phyloP scores from a whole-genome alignment of 2,888 invertebrate species.

The Eurytoma californica region DNA sequence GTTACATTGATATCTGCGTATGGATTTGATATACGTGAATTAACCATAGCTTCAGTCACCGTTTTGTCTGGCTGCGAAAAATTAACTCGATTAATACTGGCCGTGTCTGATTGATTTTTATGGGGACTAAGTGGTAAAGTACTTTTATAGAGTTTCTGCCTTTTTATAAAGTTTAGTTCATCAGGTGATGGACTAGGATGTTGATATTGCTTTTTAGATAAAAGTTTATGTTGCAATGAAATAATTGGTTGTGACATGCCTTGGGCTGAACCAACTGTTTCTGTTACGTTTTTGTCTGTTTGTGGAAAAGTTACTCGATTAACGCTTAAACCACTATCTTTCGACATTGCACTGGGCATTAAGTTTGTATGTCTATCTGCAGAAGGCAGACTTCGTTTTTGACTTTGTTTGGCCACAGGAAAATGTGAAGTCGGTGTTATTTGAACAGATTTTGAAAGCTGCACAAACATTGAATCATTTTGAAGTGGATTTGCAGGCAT shows the following conservation, averaged over 20 bases:
- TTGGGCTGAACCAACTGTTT: background rate
- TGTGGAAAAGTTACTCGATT: background rate
- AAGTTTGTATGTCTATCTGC: background rate
- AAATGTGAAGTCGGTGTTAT: conserved; percentile 26
- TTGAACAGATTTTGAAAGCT: conserved; percentile 61
- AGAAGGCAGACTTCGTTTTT: background rate
- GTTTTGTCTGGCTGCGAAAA: background rate
- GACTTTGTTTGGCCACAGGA: conserved; percentile 6
- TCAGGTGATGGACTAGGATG: conserved; percentile 54
- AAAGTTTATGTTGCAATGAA: conserved; percentile 69
- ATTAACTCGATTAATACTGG: conserved; percentile 12
- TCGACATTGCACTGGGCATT: background rate
- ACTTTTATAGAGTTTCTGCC: conserved; percentile 57
- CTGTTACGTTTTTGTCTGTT: conserved; percentile 13
- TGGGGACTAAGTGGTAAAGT: background rate
- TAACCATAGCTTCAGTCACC: background rate
- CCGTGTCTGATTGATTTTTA: background rate
- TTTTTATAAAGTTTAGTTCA: conserved; percentile 59
- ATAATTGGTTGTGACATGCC: background rate
- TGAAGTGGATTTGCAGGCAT: conserved; percentile 56
- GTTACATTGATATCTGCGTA: too few relatives aligned
- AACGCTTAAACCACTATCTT: background rate
- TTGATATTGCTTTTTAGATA: conserved; percentile 69
- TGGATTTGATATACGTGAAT: background rate
- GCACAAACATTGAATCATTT: conserved; percentile 56